Base-by-base conservation (phyloP, 2,888 invertebrate species). In the Erebia ligea region DNA sequence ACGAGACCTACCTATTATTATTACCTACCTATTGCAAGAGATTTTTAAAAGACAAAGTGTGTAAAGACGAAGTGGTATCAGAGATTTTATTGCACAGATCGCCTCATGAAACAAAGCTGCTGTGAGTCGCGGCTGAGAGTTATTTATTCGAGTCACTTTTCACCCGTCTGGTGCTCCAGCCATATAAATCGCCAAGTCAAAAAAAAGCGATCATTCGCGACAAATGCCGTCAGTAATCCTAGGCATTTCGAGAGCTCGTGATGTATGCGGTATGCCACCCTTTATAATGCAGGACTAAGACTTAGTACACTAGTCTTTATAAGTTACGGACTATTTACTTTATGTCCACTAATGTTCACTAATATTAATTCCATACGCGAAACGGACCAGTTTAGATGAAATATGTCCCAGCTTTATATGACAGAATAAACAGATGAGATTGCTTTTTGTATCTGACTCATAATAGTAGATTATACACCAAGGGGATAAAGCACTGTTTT, bases 131-230 rank as follows among this genome's bases (percentile, higher is more conserved):
- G 11, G 40, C 65, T 21, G 68, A 42, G 67, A 50, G 54, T 56
- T 56, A 65, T 71, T 61, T 68, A 68, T 68, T 71, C 19, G 52
- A 17, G 52, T 64, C 59, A 68, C 65, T 68, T 56, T 66, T 71
- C 71, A 65, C 17, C 52, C 42, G 64, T 45, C 64, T 25, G 48
- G 34, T 21, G 48, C 48, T 54, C 52, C 59, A n/a, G 11, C 19
- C 9, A 8, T 57, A 54, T 63, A 68, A 61, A 65, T 65, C 54
- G 59, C n/a, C 34, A 17, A 48, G 54, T 65, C 65, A 54, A 68
- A 56, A 70, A 70, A 74, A 70, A 68, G 67, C 66, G 69, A 72
- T 67, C 70, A 57, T 57, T 19, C 72, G 68, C 67, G 75, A 72
- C 72, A 59, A 61, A 65, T 68, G 68, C 62, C 15, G 68, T 56